A percentile compares a stretch with the other conserved stretches of the same genome.
Evolutionary conservation across 2,888 invertebrate species (phyloP).

Genomic region (Drosophila ezoana): DNA sequence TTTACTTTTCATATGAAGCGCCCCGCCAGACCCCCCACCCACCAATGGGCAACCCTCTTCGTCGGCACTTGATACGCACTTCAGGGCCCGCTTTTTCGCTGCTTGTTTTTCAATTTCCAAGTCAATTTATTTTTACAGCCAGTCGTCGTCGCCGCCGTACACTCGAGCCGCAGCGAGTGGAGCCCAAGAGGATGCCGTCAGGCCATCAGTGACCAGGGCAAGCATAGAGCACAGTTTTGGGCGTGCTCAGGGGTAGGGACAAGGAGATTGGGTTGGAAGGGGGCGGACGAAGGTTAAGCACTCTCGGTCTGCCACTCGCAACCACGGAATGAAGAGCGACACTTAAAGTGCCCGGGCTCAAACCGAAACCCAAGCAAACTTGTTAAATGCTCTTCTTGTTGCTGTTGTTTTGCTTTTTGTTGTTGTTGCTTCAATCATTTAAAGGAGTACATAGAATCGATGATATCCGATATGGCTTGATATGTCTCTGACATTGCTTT

Average conservation of each 20-base stretch:
- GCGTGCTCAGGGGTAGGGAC: conserved; percentile 22
- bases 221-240: conserved; percentile 26
- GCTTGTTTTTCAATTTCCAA: conserved; percentile 77
- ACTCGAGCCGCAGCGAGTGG: conserved; percentile 39
- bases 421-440: conserved; percentile 42
- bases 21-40: conserved; percentile 18
- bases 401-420: conserved; percentile 2
- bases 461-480: conserved; percentile 55
- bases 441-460: conserved; percentile 44
- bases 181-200: conserved; percentile 49
- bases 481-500: conserved; percentile 54
- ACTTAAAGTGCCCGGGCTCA: conserved; percentile 64
- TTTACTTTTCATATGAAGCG: conserved; percentile 56
- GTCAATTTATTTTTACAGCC: conserved; percentile 79
- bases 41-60: conserved; percentile 8
- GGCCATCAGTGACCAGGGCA: conserved; percentile 47
- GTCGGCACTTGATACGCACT: conserved; percentile 58
- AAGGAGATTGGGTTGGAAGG: conserved; percentile 3
- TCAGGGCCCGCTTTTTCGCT: conserved; percentile 55
- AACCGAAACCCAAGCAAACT: conserved; percentile 48
- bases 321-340: conserved; percentile 74
- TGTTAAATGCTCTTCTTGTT: conserved; percentile 48
- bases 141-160: conserved; percentile 41
- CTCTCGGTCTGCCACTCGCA: conserved; percentile 54
- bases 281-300: conserved; percentile 27